Percentiles rank a stretch among this genome's conserved stretches.
Evolutionary conservation across 2,888 invertebrate genomes (phyloP).

Genomic region (Chalcosyrphus nemorum): DNA sequence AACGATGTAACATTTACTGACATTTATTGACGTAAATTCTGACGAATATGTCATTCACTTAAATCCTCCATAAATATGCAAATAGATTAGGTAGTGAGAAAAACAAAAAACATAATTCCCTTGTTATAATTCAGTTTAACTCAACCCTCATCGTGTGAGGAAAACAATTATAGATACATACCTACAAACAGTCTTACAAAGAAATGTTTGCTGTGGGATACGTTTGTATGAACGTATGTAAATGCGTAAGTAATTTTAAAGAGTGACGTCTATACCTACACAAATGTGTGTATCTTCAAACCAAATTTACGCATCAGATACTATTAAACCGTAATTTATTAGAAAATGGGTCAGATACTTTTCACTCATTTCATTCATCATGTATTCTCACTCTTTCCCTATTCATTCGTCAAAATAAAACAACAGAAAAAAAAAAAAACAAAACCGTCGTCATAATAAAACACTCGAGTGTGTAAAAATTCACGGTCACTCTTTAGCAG

Average conservation of each 20-base stretch:
- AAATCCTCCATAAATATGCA: no score
- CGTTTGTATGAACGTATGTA: no score
- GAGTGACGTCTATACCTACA: conserved; percentile 3
- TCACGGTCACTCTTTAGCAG: conserved; percentile 33
- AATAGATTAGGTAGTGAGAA: no score
- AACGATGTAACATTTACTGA: no score
- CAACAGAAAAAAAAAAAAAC: not conserved
- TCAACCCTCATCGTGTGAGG: no score
- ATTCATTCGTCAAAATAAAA: not conserved
- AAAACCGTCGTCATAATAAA: not conserved
- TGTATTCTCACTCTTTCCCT: not conserved
- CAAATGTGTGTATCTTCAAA: conserved; percentile 15
- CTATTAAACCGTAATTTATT: conserved; percentile 39
- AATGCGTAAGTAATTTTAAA: conserved; percentile 10
- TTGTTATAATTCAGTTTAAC: no score
- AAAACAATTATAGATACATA: no score
- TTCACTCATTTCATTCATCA: conserved; percentile 45
- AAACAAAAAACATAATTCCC: no score
- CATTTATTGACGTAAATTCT: no score
- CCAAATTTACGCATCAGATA: conserved; percentile 44
- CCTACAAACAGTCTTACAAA: no score
- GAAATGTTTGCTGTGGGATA: not conserved
- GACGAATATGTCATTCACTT: no score
- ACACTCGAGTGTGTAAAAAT: conserved; percentile 24
- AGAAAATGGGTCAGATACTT: conserved; percentile 52